phyloP scores from a whole-genome alignment of 2,888 invertebrate species.

The Pherbina coryleti region DNA sequence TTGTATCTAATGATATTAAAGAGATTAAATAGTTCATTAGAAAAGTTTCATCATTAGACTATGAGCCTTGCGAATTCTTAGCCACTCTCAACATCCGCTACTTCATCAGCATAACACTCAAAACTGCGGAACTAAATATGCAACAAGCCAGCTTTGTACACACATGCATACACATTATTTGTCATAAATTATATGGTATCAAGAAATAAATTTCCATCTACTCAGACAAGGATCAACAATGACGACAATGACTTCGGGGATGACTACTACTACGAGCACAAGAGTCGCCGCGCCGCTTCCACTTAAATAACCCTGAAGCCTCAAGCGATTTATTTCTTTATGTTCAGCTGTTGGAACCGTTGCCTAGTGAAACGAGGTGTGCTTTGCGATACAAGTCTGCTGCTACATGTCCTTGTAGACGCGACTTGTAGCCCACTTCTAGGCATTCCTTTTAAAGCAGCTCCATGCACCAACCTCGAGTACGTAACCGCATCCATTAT shows the following conservation, averaged over 20 bases:
- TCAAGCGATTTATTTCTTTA: not conserved
- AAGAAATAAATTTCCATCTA: slow-evolving; percentile 17
- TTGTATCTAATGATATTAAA: not conserved
- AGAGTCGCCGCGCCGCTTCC: not conserved
- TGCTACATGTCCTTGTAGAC: not conserved
- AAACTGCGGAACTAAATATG: slow-evolving; percentile 10
- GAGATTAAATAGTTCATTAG: not conserved
- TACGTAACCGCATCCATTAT: slow-evolving; percentile 3
- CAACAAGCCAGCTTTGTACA: slow-evolving; percentile 10
- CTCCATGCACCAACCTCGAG: not conserved
- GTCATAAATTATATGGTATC: slow-evolving; percentile 30
- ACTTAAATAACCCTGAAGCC: not conserved
- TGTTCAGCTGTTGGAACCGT: not conserved
- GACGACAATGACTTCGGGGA: not conserved
- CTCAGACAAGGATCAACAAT: slow-evolving; percentile 1
- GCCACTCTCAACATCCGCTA: not conserved
- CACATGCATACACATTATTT: slow-evolving; percentile 23
- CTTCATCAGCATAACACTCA: not conserved
- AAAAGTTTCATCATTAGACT: no score
- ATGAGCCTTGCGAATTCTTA: no score
- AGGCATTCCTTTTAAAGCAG: not conserved
- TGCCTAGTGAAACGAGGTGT: not conserved
- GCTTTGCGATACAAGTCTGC: no score
- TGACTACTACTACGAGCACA: not conserved
- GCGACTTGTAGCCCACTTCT: not conserved